Evolutionary conservation across 2,797 vertebrate genomes (phyloP), one percentile per base, ranked within the genome.

Genomic region (Tenualosa ilisha): DNA sequence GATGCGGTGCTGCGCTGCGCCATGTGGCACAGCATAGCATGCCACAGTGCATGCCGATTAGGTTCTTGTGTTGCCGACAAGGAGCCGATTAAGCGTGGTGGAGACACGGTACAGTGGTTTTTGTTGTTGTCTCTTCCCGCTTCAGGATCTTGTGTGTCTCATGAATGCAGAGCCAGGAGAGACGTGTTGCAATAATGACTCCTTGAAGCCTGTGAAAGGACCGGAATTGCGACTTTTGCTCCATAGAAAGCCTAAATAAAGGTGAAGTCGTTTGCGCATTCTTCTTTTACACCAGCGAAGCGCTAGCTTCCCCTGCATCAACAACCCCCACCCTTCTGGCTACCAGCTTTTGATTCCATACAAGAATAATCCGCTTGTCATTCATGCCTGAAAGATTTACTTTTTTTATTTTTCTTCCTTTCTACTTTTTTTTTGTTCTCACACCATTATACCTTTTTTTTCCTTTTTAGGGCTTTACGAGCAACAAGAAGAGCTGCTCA

Each of bases 131-230:
- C 8, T 22, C 53, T 54, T 54, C 17, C 46, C 20, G 4, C 20
- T 56, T 5, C 20, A 22, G 4, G 54, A 8, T 22, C 0, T 54
- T 54, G 53, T 17, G 17, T 6, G 56, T 20, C 56, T 59, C 24
- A 6, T 65, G 26, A 65, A 12, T 88, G 85, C 85, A 86, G 87
- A 37, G 22, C 46, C 26, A 43, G 31, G 9, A 63, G 46, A 56
- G 68, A 24, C 24, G 1, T 3, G 0, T 17, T 20, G 49, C 26
- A 51, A 51, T 49, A 53, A 26, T 31, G 63, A 31, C 24, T 12
- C 7, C 26, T 65, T 5, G 7, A 24, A 65, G 24, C 24, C 63
- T 65, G 63, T 65, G 24, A 31, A 31, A 31, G 24, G 24, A 65
- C 24, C 1, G 63, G 63, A 26, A 65, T 65, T 65, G 31, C 12